Base-by-base conservation (phyloP, 2,113 vertebrate species). In the Elachura formosa region DNA sequence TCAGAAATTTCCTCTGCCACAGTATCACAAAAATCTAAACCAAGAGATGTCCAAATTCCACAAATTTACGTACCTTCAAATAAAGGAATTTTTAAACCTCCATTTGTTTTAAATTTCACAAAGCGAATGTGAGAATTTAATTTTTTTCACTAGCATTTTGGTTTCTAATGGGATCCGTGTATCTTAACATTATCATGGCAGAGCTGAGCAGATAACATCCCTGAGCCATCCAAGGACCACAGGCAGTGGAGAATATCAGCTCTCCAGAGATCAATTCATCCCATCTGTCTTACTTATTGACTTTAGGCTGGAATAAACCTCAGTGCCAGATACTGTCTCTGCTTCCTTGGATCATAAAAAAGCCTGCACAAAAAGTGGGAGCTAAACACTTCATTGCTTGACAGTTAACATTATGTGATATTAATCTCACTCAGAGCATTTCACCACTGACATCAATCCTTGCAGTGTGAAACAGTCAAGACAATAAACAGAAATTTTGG, bases 1-100 rank as follows among this genome's bases (percentile, higher is more conserved):
- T 10, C 40, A 59, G 5, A 21, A 74, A 55, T 20, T 77, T 51
- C 26, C 33, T 59, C n/a, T 67, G 14, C 26, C 62, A 54, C 8
- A 24, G 23, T 33, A 13, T 9, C 33, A 43, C 29, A 80, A 59
- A 85, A 77, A 72, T 40, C 15, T 66, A 72, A 88, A 45, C 19
- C 13, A 52, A 43, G 29, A 38, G 25, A 66, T 73, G 5, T 14
- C 69, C 0, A 0, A 73, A 73, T 14, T 68, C 33, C 7, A 7
- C 36, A 14, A 12, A 40, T 68, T 79, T 52, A 17, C 82, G 5
- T 41, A 41, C 4, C 12, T 43, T 84, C 12, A 72, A 36, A 52
- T 4, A 43, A 25, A 80, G 64, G 7, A 77, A 52, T 29, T 56
- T 72, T 43, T 15, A 69, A 89, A 48, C 1, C 0, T 12, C 8